These are phyloP conservation scores for Oryzias woworae DNA, from an alignment of 2,113 vertebrate species.

Conservation along the genomic window DNA sequence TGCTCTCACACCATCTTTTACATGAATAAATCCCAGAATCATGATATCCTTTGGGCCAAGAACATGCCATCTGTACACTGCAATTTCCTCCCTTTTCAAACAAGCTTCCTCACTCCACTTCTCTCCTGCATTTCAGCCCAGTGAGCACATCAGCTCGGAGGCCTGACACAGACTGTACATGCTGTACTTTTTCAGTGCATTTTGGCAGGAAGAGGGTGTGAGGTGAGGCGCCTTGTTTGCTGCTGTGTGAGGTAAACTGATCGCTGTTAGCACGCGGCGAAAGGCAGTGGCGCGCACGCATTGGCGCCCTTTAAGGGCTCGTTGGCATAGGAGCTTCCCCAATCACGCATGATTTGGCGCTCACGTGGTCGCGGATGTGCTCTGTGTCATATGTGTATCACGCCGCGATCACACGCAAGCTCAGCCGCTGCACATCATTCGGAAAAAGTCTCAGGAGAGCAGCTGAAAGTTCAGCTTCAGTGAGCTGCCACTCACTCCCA, in stretches of 20 bases:
- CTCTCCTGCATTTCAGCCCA: constrained; percentile 18
- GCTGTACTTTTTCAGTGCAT: constrained; percentile 22
- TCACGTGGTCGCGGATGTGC: constrained; percentile 24
- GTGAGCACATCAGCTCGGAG: constrained; percentile 9
- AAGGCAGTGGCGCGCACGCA: constrained; percentile 15
- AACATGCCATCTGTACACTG: constrained; percentile 62
- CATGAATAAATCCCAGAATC: constrained; percentile 59
- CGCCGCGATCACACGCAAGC: constrained; percentile 3
- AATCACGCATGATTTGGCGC: constrained; percentile 22
- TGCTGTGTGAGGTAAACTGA: constrained; percentile 24
- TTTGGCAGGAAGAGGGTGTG: constrained; percentile 15
- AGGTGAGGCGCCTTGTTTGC: constrained; percentile 20
- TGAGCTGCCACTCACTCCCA: constrained; percentile 17
- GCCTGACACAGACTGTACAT: constrained; percentile 16
- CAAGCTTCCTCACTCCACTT: constrained; percentile 14
- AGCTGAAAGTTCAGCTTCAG: not conserved
- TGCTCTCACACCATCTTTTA: constrained; percentile 49
- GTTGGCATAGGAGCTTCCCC: constrained; percentile 18
- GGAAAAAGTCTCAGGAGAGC: constrained; percentile 2
- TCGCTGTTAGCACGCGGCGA: constrained; percentile 11
- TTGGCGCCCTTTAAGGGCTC: constrained; percentile 17
- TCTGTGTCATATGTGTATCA: constrained; percentile 19
- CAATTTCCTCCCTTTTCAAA: constrained; percentile 38
- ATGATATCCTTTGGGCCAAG: constrained; percentile 54
- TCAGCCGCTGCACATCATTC: not conserved